Percentiles rank a stretch among this genome's conserved stretches.
Conservation (phyloP, 2,113 vertebrate genomes). For the Malurus alboscapulatus region DNA sequence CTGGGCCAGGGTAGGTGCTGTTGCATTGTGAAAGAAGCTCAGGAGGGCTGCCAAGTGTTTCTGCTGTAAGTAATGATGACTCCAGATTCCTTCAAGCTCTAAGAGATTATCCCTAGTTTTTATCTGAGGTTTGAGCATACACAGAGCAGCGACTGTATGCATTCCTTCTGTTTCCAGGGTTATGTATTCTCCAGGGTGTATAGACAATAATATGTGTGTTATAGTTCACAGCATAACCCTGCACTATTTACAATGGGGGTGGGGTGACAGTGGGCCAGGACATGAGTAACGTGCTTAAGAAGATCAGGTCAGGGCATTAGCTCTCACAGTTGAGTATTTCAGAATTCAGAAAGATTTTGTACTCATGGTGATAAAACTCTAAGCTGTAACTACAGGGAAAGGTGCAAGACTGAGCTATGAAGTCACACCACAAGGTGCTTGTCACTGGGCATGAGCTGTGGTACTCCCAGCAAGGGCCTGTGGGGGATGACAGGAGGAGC, state of each 20-base stretch:
- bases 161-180: not conserved
- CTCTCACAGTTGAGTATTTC: not conserved
- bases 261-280: not conserved
- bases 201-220: not conserved
- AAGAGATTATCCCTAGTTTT: not conserved
- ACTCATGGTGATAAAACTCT: not conserved
- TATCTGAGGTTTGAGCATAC: not conserved
- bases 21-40: not conserved
- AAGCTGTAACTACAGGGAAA: not conserved
- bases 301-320: not conserved
- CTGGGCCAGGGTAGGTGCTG: not conserved
- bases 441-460: not conserved
- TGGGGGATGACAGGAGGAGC: not conserved
- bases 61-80: not conserved
- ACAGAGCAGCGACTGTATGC: rapidly evolving
- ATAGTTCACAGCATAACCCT: not conserved
- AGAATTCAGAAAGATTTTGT: not conserved
- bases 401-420: not conserved
- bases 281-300: not conserved
- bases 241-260: not conserved
- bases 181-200: not conserved
- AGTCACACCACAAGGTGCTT: not conserved
- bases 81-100: not conserved
- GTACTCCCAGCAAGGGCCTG: no score
- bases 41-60: not conserved